Evolutionary conservation across 2,113 vertebrate species (phyloP).

Genomic region (Zosterops lateralis): DNA sequence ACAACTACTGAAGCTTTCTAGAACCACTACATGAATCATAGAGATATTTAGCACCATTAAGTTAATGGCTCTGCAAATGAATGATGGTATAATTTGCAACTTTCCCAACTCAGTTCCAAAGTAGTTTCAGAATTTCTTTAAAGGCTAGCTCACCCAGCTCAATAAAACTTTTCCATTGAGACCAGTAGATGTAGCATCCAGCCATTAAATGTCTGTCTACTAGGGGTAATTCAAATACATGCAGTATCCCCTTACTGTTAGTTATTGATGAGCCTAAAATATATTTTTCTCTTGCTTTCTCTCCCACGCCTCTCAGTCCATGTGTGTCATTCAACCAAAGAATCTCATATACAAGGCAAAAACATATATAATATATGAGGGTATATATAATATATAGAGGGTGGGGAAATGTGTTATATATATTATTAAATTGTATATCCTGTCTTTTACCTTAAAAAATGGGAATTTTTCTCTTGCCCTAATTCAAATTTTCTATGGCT

Average conservation of each 20-base stretch:
- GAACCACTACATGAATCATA: not conserved
- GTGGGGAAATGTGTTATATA: accelerated
- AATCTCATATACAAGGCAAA: not conserved
- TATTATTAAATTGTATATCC: not conserved
- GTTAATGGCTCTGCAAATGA: not conserved
- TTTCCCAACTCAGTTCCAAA: not conserved
- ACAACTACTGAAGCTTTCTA: not conserved
- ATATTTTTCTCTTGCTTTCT: not conserved
- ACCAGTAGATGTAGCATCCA: not conserved
- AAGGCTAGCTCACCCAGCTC: not conserved
- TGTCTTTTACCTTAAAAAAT: not conserved
- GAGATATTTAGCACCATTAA: not conserved
- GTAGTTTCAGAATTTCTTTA: not conserved
- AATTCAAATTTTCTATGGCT: not conserved
- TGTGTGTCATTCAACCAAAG: not conserved
- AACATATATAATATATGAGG: not conserved
- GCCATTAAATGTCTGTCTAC: not conserved
- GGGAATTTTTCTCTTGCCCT: not conserved
- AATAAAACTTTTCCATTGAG: not conserved
- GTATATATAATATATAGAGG: not conserved
- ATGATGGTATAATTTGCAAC: not conserved
- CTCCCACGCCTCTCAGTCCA: not conserved
- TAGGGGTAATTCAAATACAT: not conserved
- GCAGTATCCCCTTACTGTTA: not conserved
- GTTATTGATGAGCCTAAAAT: not conserved